Conservation (phyloP, 2,113 vertebrate genomes). For the Eptatretus burgeri region DNA sequence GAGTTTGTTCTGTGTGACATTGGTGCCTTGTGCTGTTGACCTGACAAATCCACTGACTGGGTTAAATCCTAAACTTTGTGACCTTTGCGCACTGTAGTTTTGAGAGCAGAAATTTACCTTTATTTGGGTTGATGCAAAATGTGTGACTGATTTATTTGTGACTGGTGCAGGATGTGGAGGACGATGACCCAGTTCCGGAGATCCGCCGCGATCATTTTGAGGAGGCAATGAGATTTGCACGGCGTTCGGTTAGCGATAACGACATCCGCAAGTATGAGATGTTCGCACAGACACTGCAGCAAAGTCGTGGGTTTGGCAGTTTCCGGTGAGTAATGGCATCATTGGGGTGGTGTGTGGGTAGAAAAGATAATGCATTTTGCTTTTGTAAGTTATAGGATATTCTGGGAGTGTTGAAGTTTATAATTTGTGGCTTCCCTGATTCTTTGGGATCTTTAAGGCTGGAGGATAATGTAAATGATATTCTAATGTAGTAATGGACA, state of each 20-base stretch:
- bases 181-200: constrained; percentile 15
- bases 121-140: too few species aligned
- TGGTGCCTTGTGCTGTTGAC: too few species aligned
- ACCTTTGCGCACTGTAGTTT: too few species aligned
- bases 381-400: too few species aligned
- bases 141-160: neutral
- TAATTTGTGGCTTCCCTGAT: neutral
- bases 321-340: constrained; percentile 12
- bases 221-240: constrained; percentile 17
- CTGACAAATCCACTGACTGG: too few species aligned
- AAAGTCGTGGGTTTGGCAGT: constrained; percentile 16
- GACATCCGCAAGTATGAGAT: constrained; percentile 19
- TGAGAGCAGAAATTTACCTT: too few species aligned
- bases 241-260: constrained; percentile 16
- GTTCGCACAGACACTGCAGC: constrained; percentile 17
- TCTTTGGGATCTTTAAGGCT: neutral
- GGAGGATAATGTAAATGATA: neutral
- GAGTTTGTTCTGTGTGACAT: too few species aligned
- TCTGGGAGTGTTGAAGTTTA: too few species aligned
- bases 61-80: too few species aligned
- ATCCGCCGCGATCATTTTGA: constrained; percentile 17
- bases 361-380: too few species aligned
- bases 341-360: too few species aligned
- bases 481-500: too few species aligned
- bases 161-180: constrained; percentile 13